Evolutionary conservation across 2,888 invertebrate species (phyloP), one percentile per base, ranked within the genome.

Genomic region (Drosophila mettleri): DNA sequence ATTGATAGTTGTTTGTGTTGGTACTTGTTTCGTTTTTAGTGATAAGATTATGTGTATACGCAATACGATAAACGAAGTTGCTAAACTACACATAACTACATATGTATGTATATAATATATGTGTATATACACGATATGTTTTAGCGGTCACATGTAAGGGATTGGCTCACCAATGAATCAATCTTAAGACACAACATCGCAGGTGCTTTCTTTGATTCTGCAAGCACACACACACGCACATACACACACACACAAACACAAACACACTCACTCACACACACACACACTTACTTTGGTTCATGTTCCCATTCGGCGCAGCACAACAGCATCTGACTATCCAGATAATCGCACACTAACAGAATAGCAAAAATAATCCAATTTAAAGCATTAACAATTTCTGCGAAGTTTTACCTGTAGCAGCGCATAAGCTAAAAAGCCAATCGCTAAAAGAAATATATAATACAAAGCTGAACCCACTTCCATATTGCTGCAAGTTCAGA

Each of bases 21-120:
- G 24, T 45, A 55, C 58, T 74, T 70, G 67, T 55, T 73, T 55
- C 48, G 18, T 4, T 55, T 54, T 59, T 12, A 34, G 39, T 48
- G 74, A 74, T 74, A 74, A 74, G 74, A 74, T 74, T 74, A 62
- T 67, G 58, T 69, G n/a, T 49, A 34, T 34, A 49, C 71, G 34
- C 48, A 66, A 52, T 45, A 57, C 43, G 55, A 74, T 70, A 74
- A 66, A 74, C 58, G 27, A 45, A 62, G 62, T 67, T 59, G 52
- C 75, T 74, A 61, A 70, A 61, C 60, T 60, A 49, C 48, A 27
- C 38, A 38, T 52, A 20, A 0, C 16, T 12, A 45, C 6, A 10
- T 14, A 29, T 14, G 3, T n/a, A 45, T 39, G 29, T 14, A 27
- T 27, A 7, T 10, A 24, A 6, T 62, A 20, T 31, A 22, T 14